Evolutionary conservation across 1,140 invertebrate species (phyloP).

Genomic region (Heliconius nattereri): DNA sequence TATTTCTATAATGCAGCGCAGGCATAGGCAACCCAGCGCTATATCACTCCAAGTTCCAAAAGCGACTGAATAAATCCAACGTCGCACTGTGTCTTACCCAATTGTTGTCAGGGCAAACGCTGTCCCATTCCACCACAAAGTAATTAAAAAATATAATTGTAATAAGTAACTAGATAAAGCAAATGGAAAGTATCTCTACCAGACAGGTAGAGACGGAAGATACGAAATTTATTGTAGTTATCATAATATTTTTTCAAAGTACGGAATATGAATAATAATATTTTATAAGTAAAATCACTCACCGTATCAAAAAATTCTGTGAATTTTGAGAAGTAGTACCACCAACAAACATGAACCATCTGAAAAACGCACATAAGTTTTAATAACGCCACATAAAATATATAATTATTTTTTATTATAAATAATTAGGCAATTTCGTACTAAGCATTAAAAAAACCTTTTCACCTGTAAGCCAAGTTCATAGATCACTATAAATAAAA

Average conservation of each 20-base stretch:
- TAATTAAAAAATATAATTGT: too few relatives aligned
- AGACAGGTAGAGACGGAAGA: too few relatives aligned
- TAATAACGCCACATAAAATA: not conserved
- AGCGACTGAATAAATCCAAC: too few relatives aligned
- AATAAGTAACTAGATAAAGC: too few relatives aligned
- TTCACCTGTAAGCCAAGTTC: constrained; percentile 10
- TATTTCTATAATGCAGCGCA: too few relatives aligned
- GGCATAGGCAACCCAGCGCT: too few relatives aligned
- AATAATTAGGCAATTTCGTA: not conserved
- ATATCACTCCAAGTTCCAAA: too few relatives aligned
- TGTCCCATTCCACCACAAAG: too few relatives aligned
- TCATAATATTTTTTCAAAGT: not conserved
- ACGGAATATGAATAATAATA: not conserved
- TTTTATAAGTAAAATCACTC: constrained; percentile 75
- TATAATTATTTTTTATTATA: constrained; percentile 2
- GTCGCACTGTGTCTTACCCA: too few relatives aligned
- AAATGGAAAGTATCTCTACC: too few relatives aligned
- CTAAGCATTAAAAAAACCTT: constrained; percentile 18
- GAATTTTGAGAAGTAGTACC: constrained; percentile 98
- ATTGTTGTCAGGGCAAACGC: too few relatives aligned
- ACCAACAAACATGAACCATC: constrained; percentile 97
- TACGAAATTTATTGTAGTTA: not conserved
- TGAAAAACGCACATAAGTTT: constrained; percentile 73
- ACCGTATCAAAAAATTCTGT: constrained; percentile 98
- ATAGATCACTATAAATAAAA: not conserved